Evolutionary conservation across 2,888 invertebrate species (phyloP).

Genomic region (Adelphocoris suturalis): DNA sequence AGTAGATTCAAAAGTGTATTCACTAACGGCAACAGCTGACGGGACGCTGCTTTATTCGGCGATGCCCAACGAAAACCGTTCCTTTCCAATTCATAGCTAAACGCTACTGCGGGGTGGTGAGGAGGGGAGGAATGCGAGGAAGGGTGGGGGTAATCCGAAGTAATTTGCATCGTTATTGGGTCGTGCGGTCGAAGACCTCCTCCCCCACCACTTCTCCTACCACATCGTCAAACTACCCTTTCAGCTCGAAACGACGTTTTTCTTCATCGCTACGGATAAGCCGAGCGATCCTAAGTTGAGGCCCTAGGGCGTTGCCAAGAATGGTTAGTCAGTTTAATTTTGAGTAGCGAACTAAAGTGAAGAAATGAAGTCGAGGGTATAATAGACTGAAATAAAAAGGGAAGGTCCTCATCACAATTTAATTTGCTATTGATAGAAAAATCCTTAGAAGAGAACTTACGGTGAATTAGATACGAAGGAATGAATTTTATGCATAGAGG

Average conservation of each 20-base stretch:
- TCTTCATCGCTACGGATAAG: slow-evolving; percentile 30
- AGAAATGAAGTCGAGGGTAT: too few relatives aligned
- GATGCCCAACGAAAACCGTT: slow-evolving; percentile 1
- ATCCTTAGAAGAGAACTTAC: too few relatives aligned
- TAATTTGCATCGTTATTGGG: slow-evolving; percentile 63
- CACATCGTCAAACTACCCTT: too few relatives aligned
- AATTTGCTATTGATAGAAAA: too few relatives aligned
- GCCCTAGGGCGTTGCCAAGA: background rate
- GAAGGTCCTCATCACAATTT: too few relatives aligned
- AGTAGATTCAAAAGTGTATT: background rate
- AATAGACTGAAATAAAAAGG: too few relatives aligned
- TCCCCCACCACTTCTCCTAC: background rate
- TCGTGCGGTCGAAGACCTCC: slow-evolving; percentile 29
- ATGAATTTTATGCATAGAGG: too few relatives aligned
- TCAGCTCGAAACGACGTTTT: slow-evolving; percentile 13
- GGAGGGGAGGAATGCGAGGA: background rate
- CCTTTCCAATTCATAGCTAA: slow-evolving; percentile 13
- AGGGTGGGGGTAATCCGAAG: slow-evolving; percentile 58
- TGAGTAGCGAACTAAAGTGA: too few relatives aligned
- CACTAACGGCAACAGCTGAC: background rate
- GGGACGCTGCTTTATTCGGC: background rate
- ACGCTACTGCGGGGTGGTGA: background rate
- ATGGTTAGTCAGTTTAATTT: background rate
- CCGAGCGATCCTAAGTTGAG: background rate
- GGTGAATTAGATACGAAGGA: too few relatives aligned